Evolutionary conservation across 2,888 invertebrate species (phyloP).

Genomic region (Thymelicus lineola): DNA sequence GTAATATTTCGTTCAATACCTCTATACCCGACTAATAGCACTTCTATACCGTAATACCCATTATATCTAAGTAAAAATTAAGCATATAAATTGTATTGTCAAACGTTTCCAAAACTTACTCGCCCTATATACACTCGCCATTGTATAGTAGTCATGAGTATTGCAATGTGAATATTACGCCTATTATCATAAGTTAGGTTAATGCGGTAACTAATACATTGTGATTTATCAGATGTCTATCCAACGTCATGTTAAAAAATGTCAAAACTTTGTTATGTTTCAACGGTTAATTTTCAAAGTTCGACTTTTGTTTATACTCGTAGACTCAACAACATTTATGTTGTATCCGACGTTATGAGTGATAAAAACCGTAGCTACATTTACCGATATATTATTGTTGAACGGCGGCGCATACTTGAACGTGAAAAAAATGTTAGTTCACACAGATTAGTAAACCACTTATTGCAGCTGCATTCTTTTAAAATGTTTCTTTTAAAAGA

Average conservation of each 20-base stretch:
- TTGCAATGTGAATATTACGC: constrained; percentile 55
- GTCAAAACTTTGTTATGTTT: constrained; percentile 71
- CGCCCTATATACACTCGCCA: constrained; percentile 75
- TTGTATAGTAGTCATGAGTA: constrained; percentile 64
- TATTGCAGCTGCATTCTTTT: constrained; percentile 70
- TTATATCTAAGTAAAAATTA: constrained; percentile 57
- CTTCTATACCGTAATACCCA: constrained; percentile 41
- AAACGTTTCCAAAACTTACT: constrained; percentile 74
- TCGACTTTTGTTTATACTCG: constrained; percentile 78
- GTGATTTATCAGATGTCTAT: constrained; percentile 37
- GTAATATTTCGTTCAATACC: constrained; percentile 37
- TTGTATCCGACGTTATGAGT: neutral
- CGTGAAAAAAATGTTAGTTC: constrained; percentile 60
- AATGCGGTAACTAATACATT: constrained; percentile 64
- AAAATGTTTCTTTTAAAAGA: constrained; percentile 80
- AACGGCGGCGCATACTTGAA: constrained; percentile 47
- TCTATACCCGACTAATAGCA: constrained; percentile 41
- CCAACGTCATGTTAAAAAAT: constrained; percentile 65
- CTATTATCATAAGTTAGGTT: constrained; percentile 47
- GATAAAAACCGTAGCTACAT: neutral
- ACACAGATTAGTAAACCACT: constrained; percentile 64
- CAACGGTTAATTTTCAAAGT: constrained; percentile 65
- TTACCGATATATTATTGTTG: constrained; percentile 16
- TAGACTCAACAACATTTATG: constrained; percentile 23
- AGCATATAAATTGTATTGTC: constrained; percentile 80